Base-by-base conservation (phyloP, 2,113 vertebrate genomes). In the Daphoenositta chrysoptera region DNA sequence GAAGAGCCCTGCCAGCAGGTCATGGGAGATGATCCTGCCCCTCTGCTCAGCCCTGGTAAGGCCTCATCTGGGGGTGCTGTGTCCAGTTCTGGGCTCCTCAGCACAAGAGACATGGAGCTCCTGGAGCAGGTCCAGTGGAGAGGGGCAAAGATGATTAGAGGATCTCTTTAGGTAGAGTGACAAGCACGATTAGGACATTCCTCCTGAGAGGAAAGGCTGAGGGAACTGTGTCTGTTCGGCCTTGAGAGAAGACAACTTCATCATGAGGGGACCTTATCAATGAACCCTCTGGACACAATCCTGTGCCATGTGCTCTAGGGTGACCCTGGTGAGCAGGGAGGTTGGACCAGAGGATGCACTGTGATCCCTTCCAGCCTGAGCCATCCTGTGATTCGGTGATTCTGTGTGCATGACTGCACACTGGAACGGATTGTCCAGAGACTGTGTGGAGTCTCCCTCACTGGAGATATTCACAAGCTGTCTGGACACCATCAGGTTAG, bases 371-470 rank as follows among this genome's bases (percentile, higher is more conserved):
- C 58, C 44, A 88, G 22, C 37, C 44, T 37, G 50, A 56, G 20
- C 35, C 13, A 5, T 31, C 6, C n/a, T 30, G 54, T 35, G 42
- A 45, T 44, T 44, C 0, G 0, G 56, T 33, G 35, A 57, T 11
- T 37, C 66, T 50, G 35, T 57, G 27, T 2, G 5, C 35, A 48
- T 57, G 58, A 27, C 21, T 63, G 50, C 26, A 35, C 57, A 31
- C 35, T 50, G 35, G 42, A 31, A 22, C 14, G 27, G 14, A 23
- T 3, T n/a, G 13, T 18, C 39, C 39, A 22, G 45, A n/a, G 45
- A 13, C 27, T 16, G 20, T 7, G 13, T 30, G 39, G 28, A 53
- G 20, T 40, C 13, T 68, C 53, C 53, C 30, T 47, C 39, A 21
- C 61, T 35, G 30, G n/a, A 40, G 47, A 60, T 26, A 47, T 15